Base-by-base conservation (phyloP, 2,113 vertebrate species). In the Callaeas wilsoni region DNA sequence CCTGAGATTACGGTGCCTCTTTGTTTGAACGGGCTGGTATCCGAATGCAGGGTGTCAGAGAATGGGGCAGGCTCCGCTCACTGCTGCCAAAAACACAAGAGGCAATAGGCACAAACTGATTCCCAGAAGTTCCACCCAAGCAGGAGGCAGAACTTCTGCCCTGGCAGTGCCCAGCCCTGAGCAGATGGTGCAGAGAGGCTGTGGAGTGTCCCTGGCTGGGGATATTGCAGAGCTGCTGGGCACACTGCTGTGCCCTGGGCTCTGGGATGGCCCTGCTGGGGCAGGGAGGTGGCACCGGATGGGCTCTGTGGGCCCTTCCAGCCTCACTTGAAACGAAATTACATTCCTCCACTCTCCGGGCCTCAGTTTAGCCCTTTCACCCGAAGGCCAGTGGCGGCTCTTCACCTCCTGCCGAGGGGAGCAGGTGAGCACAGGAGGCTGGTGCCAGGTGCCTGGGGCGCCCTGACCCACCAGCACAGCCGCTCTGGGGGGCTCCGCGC, bases 281-380 rank as follows among this genome's bases (percentile, higher is more conserved):
- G 63, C 53, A 52, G 33, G 33, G 33, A 53, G 21, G 13, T 59
- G 44, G 3, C 22, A 47, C 37, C 16, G 6, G 29, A 5, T 20
- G 47, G 41, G 15, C 15, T 4, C 46, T 44, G 23, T 1, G 42
- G 4, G 10, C 22, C 33, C 12, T 23, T 2, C 20, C 64, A 62
- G 13, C 8, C 33, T 65, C 1, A 0, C 41, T n/a, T 42, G 59
- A 42, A 52, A 41, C n/a, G 70, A 44, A 44, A 20, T 16, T 6
- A 1, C 1, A 2, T 39, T 69, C 21, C 30, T 50, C 1, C 4
- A 2, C 20, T 46, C 84, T 4, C 2, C 26, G 6, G 35, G 13
- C 39, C 14, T 55, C 29, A 13, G 0, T 76, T 46, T 39, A 8
- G 30, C 20, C 9, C 41, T 33, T 63, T 30, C 27, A 9, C 5